These are phyloP conservation scores for Leucophenga varia DNA, from an alignment of 1,140 invertebrate genomes.

Conservation along the genomic window DNA sequence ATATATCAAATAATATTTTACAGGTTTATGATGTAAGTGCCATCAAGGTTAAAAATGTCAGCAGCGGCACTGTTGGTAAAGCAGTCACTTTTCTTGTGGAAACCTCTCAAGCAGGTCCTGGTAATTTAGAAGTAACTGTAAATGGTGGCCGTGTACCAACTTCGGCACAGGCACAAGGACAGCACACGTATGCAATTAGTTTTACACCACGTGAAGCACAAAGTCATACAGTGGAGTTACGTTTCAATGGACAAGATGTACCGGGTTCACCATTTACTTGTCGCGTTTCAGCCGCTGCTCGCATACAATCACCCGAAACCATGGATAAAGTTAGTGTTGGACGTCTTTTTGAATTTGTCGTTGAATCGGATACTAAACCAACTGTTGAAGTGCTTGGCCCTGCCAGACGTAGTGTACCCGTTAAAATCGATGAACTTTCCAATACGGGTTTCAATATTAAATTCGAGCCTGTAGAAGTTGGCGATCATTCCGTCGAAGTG, in stretches of 20 bases:
- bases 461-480: slow-evolving; percentile 87
- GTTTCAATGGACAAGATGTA: slow-evolving; percentile 95
- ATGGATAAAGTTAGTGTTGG: slow-evolving; percentile 93
- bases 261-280: slow-evolving; percentile 82
- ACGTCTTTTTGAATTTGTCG: slow-evolving; percentile 76
- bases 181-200: slow-evolving; percentile 95
- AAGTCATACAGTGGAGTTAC: slow-evolving; percentile 87
- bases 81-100: slow-evolving; percentile 96
- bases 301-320: slow-evolving; percentile 74
- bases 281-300: slow-evolving; percentile 69
- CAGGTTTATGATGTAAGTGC: slow-evolving; percentile 90
- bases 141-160: slow-evolving; percentile 94
- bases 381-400: slow-evolving; percentile 78
- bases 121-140: slow-evolving; percentile 96
- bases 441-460: slow-evolving; percentile 65
- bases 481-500: slow-evolving; percentile 89
- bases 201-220: slow-evolving; percentile 91
- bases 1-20: neutral
- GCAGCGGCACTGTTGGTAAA: slow-evolving; percentile 86
- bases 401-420: slow-evolving; percentile 68
- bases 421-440: slow-evolving; percentile 62
- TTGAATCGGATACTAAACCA: slow-evolving; percentile 76
- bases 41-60: slow-evolving; percentile 91
- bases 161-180: slow-evolving; percentile 90
- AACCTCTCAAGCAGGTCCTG: slow-evolving; percentile 85